phyloP scores from a whole-genome alignment of 2,113 vertebrate species.

The Malurus elegans region DNA sequence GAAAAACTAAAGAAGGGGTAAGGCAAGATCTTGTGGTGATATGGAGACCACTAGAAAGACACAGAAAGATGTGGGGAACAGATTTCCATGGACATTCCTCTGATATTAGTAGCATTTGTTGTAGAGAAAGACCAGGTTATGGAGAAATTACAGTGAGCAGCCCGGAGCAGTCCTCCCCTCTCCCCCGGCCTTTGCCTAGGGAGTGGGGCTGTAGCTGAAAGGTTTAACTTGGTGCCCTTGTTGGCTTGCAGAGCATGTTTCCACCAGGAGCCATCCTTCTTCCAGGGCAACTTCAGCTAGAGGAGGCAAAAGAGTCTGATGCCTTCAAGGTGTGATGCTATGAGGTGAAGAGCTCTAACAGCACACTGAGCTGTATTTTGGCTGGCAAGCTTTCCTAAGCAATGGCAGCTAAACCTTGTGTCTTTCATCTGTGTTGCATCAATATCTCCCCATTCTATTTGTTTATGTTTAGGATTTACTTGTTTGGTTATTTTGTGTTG shows the following conservation, averaged over 20 bases:
- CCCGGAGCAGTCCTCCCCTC: background rate
- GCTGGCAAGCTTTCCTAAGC: background rate
- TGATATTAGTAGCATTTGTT: background rate
- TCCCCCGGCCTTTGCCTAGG: background rate
- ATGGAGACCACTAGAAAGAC: background rate
- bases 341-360: background rate
- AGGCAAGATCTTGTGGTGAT: background rate
- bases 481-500: background rate
- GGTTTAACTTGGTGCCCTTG: background rate
- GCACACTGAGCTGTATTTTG: background rate
- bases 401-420: rapidly evolving
- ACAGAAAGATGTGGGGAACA: background rate
- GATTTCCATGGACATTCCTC: background rate
- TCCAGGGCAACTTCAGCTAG: background rate
- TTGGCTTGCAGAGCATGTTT: background rate
- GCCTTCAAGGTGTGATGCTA: background rate
- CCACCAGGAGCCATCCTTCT: background rate
- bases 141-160: background rate
- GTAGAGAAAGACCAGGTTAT: background rate
- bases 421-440: background rate
- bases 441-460: background rate
- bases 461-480: background rate
- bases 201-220: background rate
- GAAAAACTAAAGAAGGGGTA: background rate
- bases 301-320: background rate